These are phyloP conservation scores for Rhynchophorus ferrugineus DNA, from an alignment of 1,140 invertebrate genomes.

Conservation along the genomic window DNA sequence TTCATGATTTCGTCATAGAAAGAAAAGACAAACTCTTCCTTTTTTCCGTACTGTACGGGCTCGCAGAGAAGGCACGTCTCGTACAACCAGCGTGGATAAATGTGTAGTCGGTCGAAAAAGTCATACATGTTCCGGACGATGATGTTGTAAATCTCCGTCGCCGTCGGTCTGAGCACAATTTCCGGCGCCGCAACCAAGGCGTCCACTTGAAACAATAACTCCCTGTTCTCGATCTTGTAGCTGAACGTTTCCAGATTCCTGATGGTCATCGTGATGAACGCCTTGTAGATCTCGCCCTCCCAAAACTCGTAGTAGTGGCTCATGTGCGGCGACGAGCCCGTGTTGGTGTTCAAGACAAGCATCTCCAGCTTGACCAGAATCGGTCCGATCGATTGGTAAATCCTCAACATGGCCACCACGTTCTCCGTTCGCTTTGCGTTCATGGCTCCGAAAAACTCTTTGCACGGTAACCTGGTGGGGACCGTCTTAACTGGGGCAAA, in stretches of 20 bases:
- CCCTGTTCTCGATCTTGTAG: constrained; percentile 48
- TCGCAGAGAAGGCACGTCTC: constrained; percentile 68
- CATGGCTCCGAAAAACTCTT: constrained; percentile 58
- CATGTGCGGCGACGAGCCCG: constrained; percentile 58
- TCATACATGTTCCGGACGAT: constrained; percentile 58
- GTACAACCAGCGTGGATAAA: constrained; percentile 76
- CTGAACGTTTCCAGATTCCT: constrained; percentile 67
- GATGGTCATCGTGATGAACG: constrained; percentile 54
- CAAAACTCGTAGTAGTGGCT: constrained; percentile 58
- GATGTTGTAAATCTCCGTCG: constrained; percentile 67
- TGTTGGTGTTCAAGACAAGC: constrained; percentile 57
- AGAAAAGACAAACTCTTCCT: constrained; percentile 54
- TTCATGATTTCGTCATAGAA: constrained; percentile 73
- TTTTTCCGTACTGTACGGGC: constrained; percentile 47
- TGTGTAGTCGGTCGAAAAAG: constrained; percentile 58
- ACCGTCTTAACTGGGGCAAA: constrained; percentile 26
- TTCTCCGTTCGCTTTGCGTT: constrained; percentile 59
- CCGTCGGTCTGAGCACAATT: constrained; percentile 62
- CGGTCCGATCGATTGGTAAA: constrained; percentile 66
- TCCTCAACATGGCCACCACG: constrained; percentile 54
- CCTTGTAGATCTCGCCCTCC: constrained; percentile 60
- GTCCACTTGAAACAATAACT: constrained; percentile 70
- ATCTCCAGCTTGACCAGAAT: constrained; percentile 77
- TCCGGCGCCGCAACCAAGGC: constrained; percentile 63
- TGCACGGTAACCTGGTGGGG: constrained; percentile 27